A percentile compares a stretch with the other conserved stretches of the same genome.
These are phyloP conservation scores for Matsumurasca onukii DNA, from an alignment of 1,140 invertebrate genomes.

Conservation along the genomic window DNA sequence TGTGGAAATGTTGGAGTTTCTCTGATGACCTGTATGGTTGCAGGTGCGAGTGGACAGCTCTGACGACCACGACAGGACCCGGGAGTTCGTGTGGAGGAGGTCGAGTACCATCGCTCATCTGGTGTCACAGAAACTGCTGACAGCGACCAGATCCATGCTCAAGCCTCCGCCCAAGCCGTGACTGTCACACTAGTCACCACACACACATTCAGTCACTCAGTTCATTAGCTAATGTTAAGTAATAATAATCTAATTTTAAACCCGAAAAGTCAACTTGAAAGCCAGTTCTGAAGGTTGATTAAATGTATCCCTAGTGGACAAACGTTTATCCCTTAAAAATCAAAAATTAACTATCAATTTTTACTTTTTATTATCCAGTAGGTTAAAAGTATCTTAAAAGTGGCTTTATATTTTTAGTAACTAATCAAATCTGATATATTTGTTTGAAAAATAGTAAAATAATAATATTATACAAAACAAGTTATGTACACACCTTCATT, in stretches of 20 bases:
- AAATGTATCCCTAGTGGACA: too few relatives aligned
- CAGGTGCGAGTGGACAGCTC: conserved; percentile 78
- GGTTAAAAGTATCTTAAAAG: too few relatives aligned
- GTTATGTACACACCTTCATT: neutral
- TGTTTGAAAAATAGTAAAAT: neutral
- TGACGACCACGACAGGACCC: conserved; percentile 77
- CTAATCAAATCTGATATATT: neutral
- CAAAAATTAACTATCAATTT: too few relatives aligned
- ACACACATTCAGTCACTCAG: too few relatives aligned
- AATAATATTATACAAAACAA: neutral
- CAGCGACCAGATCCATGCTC: conserved; percentile 74
- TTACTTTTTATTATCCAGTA: too few relatives aligned
- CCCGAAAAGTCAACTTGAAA: too few relatives aligned
- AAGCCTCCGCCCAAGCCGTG: conserved; percentile 50
- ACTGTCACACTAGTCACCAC: too few relatives aligned
- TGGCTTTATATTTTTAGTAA: too few relatives aligned
- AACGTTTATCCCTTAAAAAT: too few relatives aligned
- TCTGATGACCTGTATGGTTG: neutral
- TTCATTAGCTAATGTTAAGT: too few relatives aligned
- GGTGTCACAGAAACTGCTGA: conserved; percentile 74
- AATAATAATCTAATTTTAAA: too few relatives aligned
- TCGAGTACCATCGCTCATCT: conserved; percentile 78
- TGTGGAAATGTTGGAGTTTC: neutral
- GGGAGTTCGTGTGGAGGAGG: conserved; percentile 77
- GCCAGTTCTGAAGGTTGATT: too few relatives aligned